Percentiles rank a stretch among this genome's conserved stretches.
These are phyloP conservation scores for Caloenas nicobarica DNA, from an alignment of 2,113 vertebrate species.

Conservation along the genomic window DNA sequence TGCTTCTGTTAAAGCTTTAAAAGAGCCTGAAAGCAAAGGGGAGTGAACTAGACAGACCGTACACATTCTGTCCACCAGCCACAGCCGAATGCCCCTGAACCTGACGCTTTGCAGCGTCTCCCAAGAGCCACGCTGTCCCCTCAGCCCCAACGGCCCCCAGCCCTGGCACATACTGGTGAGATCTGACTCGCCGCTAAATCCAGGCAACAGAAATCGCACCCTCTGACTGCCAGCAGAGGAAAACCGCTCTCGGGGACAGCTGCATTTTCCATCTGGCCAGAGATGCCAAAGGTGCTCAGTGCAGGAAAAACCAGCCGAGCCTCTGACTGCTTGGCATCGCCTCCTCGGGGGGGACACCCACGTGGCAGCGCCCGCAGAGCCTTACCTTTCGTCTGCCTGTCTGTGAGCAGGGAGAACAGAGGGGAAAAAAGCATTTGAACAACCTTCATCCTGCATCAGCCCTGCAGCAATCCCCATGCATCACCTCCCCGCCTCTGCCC, in stretches of 20 bases:
- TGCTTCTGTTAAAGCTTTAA: not conserved
- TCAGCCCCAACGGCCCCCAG: accelerated
- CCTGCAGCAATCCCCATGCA: accelerated
- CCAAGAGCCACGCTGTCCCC: not conserved
- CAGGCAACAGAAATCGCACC: not conserved
- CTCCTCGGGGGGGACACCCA: not conserved
- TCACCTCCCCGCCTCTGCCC: not conserved
- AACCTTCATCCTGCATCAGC: not conserved
- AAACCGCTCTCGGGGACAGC: not conserved
- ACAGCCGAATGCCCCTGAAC: not conserved
- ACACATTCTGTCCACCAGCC: too few species aligned
- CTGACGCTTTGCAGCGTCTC: accelerated
- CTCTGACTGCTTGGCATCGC: accelerated
- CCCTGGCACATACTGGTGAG: not conserved
- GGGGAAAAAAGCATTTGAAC: not conserved
- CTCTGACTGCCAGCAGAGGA: not conserved
- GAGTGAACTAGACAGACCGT: not conserved
- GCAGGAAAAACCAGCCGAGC: not conserved
- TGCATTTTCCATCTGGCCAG: not conserved
- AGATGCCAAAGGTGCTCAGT: not conserved
- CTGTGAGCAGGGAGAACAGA: slow-evolving; percentile 65
- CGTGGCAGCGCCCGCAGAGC: accelerated
- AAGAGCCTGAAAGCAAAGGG: not conserved
- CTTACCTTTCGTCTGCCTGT: slow-evolving; percentile 81
- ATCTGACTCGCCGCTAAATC: not conserved